Conservation (phyloP, 2,797 vertebrate genomes). For the Neomorphus geoffroyi region DNA sequence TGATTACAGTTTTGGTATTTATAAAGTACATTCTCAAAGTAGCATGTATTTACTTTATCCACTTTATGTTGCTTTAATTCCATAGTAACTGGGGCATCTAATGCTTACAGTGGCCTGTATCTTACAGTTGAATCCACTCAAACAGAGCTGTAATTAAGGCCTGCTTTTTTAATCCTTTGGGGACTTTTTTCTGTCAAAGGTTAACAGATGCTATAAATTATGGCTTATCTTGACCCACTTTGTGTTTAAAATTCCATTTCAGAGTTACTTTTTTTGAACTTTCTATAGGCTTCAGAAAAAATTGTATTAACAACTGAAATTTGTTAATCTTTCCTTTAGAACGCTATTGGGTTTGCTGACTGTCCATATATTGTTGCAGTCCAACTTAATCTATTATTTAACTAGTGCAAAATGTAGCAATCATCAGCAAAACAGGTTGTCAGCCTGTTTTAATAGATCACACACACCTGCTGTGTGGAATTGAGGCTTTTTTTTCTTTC, state of each 20-base stretch:
- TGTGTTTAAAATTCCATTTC: background rate
- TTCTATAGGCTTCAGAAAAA: background rate
- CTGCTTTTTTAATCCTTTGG: background rate
- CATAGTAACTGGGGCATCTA: background rate
- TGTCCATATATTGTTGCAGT: background rate
- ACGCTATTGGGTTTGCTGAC: background rate
- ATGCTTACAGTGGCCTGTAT: background rate
- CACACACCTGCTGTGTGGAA: background rate
- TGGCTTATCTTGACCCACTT: background rate
- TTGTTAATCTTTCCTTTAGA: background rate
- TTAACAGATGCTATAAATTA: background rate
- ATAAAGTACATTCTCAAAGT: background rate
- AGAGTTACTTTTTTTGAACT: background rate
- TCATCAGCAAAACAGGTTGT: background rate
- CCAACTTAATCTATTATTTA: background rate
- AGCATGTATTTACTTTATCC: background rate
- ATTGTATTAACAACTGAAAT: background rate
- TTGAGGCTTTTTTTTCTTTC: background rate
- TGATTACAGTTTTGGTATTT: background rate
- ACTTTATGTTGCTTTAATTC: background rate
- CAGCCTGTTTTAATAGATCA: background rate
- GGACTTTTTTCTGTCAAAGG: background rate
- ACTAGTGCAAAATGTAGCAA: background rate
- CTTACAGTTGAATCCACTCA: background rate
- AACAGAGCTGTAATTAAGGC: background rate